Base-by-base conservation (phyloP, 2,113 vertebrate genomes). In the Syngnathoides biaculeatus region DNA sequence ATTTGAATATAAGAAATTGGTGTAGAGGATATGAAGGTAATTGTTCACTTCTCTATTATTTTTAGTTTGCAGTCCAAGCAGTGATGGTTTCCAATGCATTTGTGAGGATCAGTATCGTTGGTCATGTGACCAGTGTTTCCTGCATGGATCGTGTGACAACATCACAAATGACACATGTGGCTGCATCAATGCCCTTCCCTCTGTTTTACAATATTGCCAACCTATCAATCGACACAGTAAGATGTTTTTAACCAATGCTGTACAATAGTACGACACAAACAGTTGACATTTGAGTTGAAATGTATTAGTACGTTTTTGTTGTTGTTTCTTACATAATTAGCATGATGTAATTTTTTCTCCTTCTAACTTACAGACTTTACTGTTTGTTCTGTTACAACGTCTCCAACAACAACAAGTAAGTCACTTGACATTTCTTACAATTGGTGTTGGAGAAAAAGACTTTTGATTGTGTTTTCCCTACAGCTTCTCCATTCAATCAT, bases 31-130 rank as follows among this genome's bases (percentile, higher is more conserved):
- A 42, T 10, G 40, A 42, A 42, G 40, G 40, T 40, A 1, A 40
- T 40, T 11, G 2, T 40, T 11, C 11, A 9, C 40, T 40, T 40
- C 40, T 27, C 8, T n/a, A n/a, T n/a, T n/a, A n/a, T n/a, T 24
- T 27, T 11, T 47, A 64, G 43, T 64, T 64, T 64, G 89, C 30
- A 52, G 4, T 56, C 64, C 9, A 4, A 66, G 17, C 56, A 61
- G 53, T 3, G 38, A 20, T 43, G 35, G 50, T 65, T 81, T 57
- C 72, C 79, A 86, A 63, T 87, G 83, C 71, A 66, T 15, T 26
- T 87, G 85, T 83, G 85, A 84, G 61, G 48, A 84, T 14, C 14
- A 69, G 47, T 80, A 80, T 26, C 74, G 24, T 3, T 86, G 79
- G 80, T 17, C 83, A 62, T 81, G 68, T 86, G 73, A 80, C 65